A percentile compares a stretch with the other conserved stretches of the same genome.
These are phyloP conservation scores for Agrotis ipsilon DNA, from an alignment of 2,888 invertebrate genomes.

Conservation along the genomic window DNA sequence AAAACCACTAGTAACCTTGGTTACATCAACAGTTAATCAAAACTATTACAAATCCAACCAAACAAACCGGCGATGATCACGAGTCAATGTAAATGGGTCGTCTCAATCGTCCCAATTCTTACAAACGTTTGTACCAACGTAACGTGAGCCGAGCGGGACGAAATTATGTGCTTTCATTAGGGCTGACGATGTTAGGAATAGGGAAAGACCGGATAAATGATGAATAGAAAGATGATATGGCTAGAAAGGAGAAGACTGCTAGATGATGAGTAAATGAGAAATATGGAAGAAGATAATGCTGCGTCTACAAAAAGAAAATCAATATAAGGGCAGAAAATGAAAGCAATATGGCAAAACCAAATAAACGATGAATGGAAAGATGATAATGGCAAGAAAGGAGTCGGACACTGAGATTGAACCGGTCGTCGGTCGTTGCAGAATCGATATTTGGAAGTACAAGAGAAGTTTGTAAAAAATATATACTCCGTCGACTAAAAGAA, in stretches of 20 bases:
- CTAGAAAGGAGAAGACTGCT: not conserved
- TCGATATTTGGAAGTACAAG: no score
- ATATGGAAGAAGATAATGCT: no score
- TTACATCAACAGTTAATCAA: slow-evolving; percentile 22
- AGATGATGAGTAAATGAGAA: not conserved
- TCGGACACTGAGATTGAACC: no score
- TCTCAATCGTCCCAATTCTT: slow-evolving; percentile 71
- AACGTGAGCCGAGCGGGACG: slow-evolving; percentile 62
- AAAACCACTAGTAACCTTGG: slow-evolving; percentile 18
- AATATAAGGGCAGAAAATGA: slow-evolving; percentile 43
- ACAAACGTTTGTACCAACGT: slow-evolving; percentile 48
- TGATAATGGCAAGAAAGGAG: no score
- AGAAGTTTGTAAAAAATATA: no score
- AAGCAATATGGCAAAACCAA: no score
- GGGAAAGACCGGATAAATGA: not conserved
- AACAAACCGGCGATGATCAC: slow-evolving; percentile 60
- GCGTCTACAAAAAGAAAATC: no score
- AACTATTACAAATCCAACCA: slow-evolving; percentile 60
- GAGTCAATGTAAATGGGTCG: slow-evolving; percentile 58
- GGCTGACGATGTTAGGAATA: slow-evolving; percentile 42
- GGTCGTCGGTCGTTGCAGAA: no score
- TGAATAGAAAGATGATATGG: not conserved
- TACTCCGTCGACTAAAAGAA: no score
- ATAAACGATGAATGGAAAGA: not conserved
- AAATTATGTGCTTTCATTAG: slow-evolving; percentile 62